phyloP scores from a whole-genome alignment of 2,888 invertebrate genomes.

The Tethea ocularis region DNA sequence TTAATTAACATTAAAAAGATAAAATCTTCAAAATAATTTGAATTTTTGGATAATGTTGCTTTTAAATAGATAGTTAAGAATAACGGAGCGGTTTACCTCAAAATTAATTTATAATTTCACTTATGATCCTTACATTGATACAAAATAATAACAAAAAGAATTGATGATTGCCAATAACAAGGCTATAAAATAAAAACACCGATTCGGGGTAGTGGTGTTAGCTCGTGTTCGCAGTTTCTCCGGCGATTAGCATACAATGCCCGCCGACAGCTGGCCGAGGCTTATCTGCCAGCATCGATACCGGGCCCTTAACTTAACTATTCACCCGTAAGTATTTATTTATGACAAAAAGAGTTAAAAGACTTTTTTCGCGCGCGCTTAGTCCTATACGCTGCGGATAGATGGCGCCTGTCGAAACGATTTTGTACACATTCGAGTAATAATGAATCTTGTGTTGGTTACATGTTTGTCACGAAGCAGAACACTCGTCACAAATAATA shows the following conservation, averaged over 20 bases:
- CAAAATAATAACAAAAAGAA: neutral
- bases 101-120: neutral
- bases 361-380: neutral
- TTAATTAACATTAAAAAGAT: neutral
- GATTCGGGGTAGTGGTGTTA: slow-evolving; percentile 1
- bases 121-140: neutral
- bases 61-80: neutral
- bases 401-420: neutral
- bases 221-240: slow-evolving; percentile 25
- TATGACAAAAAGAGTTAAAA: slow-evolving; percentile 3
- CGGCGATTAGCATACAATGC: slow-evolving; percentile 63
- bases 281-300: slow-evolving; percentile 15
- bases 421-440: neutral
- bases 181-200: slow-evolving; percentile 2
- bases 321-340: slow-evolving; percentile 5
- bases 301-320: slow-evolving; percentile 1
- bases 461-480: too few species aligned
- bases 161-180: neutral
- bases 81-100: neutral
- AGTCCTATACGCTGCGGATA: neutral
- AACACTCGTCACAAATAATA: neutral
- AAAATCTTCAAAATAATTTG: slow-evolving; percentile 2
- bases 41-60: neutral
- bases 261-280: slow-evolving; percentile 45
- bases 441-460: too few species aligned